Evolutionary conservation across 2,888 invertebrate genomes (phyloP).

Genomic region (Thymelicus sylvestris): DNA sequence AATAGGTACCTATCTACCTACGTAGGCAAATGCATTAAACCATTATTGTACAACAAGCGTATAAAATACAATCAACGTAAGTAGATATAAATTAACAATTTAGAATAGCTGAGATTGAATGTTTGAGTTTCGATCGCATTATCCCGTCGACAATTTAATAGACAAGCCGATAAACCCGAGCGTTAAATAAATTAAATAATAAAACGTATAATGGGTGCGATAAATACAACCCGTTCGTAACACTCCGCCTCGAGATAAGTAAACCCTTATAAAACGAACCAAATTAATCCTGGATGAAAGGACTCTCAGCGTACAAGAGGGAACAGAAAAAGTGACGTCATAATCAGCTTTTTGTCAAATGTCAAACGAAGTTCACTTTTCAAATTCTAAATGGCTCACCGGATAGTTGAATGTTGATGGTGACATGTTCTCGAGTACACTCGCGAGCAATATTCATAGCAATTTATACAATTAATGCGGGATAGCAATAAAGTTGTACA

Average conservation of each 20-base stretch:
- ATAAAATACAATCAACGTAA: constrained; percentile 37
- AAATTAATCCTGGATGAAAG: constrained; percentile 82
- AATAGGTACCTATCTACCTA: too few relatives aligned
- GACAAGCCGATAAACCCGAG: constrained; percentile 77
- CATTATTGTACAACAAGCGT: constrained; percentile 37
- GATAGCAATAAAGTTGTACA: constrained; percentile 34
- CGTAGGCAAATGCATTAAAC: constrained; percentile 41
- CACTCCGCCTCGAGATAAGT: constrained; percentile 76
- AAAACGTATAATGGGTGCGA: constrained; percentile 82
- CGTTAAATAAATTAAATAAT: constrained; percentile 85
- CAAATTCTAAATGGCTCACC: constrained; percentile 74
- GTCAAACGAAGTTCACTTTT: constrained; percentile 76
- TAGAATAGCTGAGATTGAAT: constrained; percentile 66
- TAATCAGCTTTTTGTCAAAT: constrained; percentile 84
- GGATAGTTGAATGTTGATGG: constrained; percentile 55
- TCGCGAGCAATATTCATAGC: constrained; percentile 43
- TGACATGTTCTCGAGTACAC: constrained; percentile 51
- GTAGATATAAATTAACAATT: constrained; percentile 60
- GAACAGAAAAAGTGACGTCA: constrained; percentile 77
- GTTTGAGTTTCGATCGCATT: constrained; percentile 76
- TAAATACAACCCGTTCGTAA: constrained; percentile 80
- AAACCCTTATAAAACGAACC: constrained; percentile 81
- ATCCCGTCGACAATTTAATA: constrained; percentile 80
- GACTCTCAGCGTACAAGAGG: constrained; percentile 62
- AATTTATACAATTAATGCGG: constrained; percentile 29